Base-by-base conservation (phyloP, 2,113 vertebrate genomes). In the Phrynosoma platyrhinos region DNA sequence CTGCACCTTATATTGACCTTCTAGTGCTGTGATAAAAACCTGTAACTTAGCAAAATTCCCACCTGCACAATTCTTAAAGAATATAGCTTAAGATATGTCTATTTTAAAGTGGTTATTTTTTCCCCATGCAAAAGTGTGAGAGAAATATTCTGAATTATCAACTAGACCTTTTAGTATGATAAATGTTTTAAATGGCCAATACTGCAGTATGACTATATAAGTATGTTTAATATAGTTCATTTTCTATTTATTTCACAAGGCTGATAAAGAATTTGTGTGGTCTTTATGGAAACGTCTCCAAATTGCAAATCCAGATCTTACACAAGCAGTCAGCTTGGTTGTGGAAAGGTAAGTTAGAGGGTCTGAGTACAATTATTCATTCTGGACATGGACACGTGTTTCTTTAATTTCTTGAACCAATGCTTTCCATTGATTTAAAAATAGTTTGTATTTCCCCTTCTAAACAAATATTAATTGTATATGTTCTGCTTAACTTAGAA, bases 221-320 rank as follows among this genome's bases (percentile, higher is more conserved):
- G 9, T 9, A 20, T 83, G 30, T 82, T 76, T 53, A 75, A 53
- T 69, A 0, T 86, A 62, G 83, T 90, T 0, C 64, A 9, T 93
- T 32, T 83, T 94, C 14, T 89, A 9, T 84, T 83, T 62, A 91
- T 55, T 96, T 95, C 93, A 92, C 91, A 95, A 99, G 98, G 98
- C 98, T 91, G 98, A 98, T 95, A 99, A 99, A 97, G 98, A 99
- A 95, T 99, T 99, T 97, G 97, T 99, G 89, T 99, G 98, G 98
- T 98, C 97, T 87, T 97, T 99, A 88, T 99, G 98, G 98, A 99
- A 99, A 95, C 95, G 95, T 64, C 97, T 99, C 18, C 98, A 98
- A 92, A 95, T 97, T 82, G 97, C 97, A 93, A 98, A 97, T 94
- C 98, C 98, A 90, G 98, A 99, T 95, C 89, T 99, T 94, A 97